Evolutionary conservation across 1,140 invertebrate species (phyloP), one percentile per base, ranked within the genome.

Genomic region (Tetramorium simillimum): DNA sequence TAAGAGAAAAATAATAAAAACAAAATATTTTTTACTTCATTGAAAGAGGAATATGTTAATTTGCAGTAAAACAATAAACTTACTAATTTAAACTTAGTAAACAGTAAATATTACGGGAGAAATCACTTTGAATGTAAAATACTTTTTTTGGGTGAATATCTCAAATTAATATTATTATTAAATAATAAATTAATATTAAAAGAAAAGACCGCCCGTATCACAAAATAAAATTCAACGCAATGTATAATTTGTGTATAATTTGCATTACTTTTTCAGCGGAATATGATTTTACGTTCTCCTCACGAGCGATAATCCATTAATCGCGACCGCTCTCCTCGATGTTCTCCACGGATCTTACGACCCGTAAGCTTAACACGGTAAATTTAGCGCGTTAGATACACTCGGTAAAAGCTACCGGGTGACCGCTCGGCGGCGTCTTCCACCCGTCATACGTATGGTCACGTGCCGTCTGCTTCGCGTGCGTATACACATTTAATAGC

Each of bases 401-500:
- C 80, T 82, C 80, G 80, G 67, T 82, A 82, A 60, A 62, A 82
- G 80, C 67, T 72, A 73, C 67, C 67, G 53, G 40, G 69, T 78
- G 60, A 40, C 33, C 80, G 51, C n/a, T 65, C 62, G n/a, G n/a
- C 69, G 14, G 86, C 88, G 78, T 89, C 89, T 86, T 87, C 72
- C 75, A 86, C 63, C 78, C 77, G 76, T 77, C 86, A 75, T 77
- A 62, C 78, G 60, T 73, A 49, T 46, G 69, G 92, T 72, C 92
- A 93, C 93, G 92, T 93, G 93, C 89, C 92, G 87, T 89, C 87
- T 69, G 89, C 82, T 90, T 80, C 87, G 76, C 86, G 88, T 82
- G 90, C 90, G 72, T 73, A 86, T 62, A 76, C 85, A 75, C 58
- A 46, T 84, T 86, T 90, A 89, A 90, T 89, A 84, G 89, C 77